Percentiles rank a stretch among this genome's conserved stretches.
phyloP scores from a whole-genome alignment of 2,888 invertebrate genomes.

The Pseudoips prasinana region DNA sequence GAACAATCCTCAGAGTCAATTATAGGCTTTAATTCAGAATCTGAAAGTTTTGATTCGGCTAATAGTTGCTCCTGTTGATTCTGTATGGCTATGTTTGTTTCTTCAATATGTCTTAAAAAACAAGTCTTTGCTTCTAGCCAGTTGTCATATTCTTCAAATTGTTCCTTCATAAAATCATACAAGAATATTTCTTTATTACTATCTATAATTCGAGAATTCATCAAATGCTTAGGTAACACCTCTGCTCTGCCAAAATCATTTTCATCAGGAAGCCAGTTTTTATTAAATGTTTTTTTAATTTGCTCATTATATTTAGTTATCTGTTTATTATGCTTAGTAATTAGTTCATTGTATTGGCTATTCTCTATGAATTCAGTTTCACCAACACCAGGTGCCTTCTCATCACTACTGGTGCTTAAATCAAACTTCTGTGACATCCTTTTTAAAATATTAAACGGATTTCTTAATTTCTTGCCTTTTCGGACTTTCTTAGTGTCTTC shows the following conservation, averaged over 20 bases:
- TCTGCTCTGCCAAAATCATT: conserved; percentile 64
- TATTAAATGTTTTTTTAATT: conserved; percentile 36
- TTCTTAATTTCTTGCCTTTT: conserved; percentile 52
- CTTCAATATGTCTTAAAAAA: conserved; percentile 51
- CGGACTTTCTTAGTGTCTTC: conserved; percentile 32
- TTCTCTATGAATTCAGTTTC: conserved; percentile 6
- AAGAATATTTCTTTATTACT: conserved; percentile 48
- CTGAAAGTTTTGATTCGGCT: conserved; percentile 19
- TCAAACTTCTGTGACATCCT: conserved; percentile 37
- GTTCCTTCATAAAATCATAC: conserved; percentile 50
- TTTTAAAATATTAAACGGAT: conserved; percentile 66
- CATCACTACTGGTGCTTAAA: conserved; percentile 20
- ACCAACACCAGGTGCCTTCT: not conserved
- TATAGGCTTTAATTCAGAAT: conserved; percentile 41
- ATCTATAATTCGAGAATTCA: conserved; percentile 35
- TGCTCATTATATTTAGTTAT: conserved; percentile 27
- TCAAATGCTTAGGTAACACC: conserved; percentile 34
- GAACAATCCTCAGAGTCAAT: conserved; percentile 53
- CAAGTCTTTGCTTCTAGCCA: conserved; percentile 64
- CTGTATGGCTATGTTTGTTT: conserved; percentile 43
- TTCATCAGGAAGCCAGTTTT: conserved; percentile 54
- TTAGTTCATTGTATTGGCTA: too few relatives aligned
- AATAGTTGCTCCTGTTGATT: conserved; percentile 18
- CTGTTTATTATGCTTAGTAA: conserved; percentile 3
- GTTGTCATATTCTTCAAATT: conserved; percentile 39